Base-by-base conservation (phyloP, 1,140 invertebrate genomes). In the Andrena cerasifolii region DNA sequence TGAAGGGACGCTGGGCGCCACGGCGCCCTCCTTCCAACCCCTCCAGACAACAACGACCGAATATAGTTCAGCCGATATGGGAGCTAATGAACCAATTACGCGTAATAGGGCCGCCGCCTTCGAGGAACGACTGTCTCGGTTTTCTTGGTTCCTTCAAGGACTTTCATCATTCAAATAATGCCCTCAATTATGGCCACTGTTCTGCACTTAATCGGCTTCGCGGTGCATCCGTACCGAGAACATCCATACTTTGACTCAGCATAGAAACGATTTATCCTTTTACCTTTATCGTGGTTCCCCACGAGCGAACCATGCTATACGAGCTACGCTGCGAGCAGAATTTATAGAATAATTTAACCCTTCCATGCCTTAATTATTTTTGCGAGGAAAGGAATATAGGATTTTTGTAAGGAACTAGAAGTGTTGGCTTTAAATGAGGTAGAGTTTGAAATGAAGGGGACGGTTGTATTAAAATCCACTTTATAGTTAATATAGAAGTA, bases 51-150 rank as follows among this genome's bases (percentile, higher is more conserved):
- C 77, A 76, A 82, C 78, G 83, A 78, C 40, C 82, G 70, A 83
- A 77, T 80, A 83, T 83, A 80, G 51, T 71, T 75, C 47, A 26
- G 59, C 62, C 76, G 71, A 82, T 86, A 86, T 85, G 77, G 70
- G 73, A 83, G 82, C 80, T 86, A 86, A 86, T 86, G 80, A 86
- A 86, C 73, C 84, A 86, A 86, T 86, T 86, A 83, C 70, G 74
- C 77, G 78, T 86, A 86, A 85, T 85, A 85, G 83, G 80, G 74
- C 72, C 67, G 76, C 59, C 78, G 72, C 68, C 71, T 85, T 85
- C 82, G 66, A 80, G 68, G 68, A 73, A 85, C 61, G 78, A 78
- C 65, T 78, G 78, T 79, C 83, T 84, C 81, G 53, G 62, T 59
- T 83, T 73, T 73, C 80, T 82, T 61, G 66, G 61, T 43, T 78